Evolutionary conservation across 2,888 invertebrate species (phyloP), one percentile per base, ranked within the genome.

Genomic region (Trissolcus japonicus): DNA sequence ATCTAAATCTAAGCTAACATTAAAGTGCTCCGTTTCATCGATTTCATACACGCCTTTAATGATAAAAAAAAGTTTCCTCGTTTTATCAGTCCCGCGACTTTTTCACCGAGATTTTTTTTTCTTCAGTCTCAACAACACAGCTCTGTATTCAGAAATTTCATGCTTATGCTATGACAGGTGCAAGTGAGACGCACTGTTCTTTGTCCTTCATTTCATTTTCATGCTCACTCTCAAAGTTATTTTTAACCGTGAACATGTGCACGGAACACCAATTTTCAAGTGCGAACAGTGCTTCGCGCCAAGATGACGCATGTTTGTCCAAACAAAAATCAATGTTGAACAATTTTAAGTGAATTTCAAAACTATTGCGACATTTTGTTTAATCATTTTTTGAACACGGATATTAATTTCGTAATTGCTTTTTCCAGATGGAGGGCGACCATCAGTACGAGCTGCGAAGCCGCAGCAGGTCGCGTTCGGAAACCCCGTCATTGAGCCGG

Each of bases 401-500:
- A 19, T 19, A 19, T 19, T 19, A 19, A 19, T 19, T 19, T 19
- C 2, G 19, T 19, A 19, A 19, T 19, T 19, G 1, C 19, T 16
- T 16, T 46, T 16, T 50, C 6, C 59, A 60, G 57, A 71, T 88
- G 88, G 88, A 88, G 57, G 80, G 79, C 25, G 87, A 87, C 41
- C 82, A 78, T 16, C 85, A 86, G 59, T 89, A 89, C 57, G 87
- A 87, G 67, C 74, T 89, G 57, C 80, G 88, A 60, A 88, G 84
- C 56, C 83, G 86, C 50, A 88, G 88, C 72, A 84, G 88, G 75
- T 88, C 89, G 19, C 82, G 89, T 53, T 89, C 89, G 1, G 85
- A 84, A 61, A 88, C 89, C 40, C 89, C 89, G 2, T 83, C 84
- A 79, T 76, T 84, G 40, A 73, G 78, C 13, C 35, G 35, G 35